Evolutionary conservation across 2,113 vertebrate species (phyloP).

Genomic region (Trichomycterus rosablanca): DNA sequence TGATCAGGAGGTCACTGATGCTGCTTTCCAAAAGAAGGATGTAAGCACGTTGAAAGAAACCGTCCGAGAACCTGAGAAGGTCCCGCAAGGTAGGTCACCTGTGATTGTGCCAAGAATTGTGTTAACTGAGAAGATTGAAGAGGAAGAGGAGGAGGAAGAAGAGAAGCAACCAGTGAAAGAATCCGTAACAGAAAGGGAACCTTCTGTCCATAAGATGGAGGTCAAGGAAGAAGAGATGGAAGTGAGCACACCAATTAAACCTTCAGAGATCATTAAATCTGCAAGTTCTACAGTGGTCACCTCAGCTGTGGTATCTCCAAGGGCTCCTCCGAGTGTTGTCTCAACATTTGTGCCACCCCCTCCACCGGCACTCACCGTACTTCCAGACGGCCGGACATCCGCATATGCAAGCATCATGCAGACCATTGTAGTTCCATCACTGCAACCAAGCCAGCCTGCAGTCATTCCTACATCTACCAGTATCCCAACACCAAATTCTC

Average conservation of each 20-base stretch:
- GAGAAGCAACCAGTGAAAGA: conserved; percentile 45
- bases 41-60: conserved; percentile 64
- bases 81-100: conserved; percentile 46
- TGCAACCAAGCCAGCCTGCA: conserved; percentile 46
- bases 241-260: conserved; percentile 31
- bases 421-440: conserved; percentile 72
- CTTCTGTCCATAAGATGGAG: conserved; percentile 37
- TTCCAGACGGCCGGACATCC: conserved; percentile 69
- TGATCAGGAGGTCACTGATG: conserved; percentile 59
- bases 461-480: conserved; percentile 9
- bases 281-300: conserved; percentile 52
- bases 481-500: conserved; percentile 23
- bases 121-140: conserved; percentile 49
- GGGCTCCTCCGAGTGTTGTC: conserved; percentile 37
- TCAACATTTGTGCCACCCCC: conserved; percentile 51
- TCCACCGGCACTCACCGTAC: conserved; percentile 54
- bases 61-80: conserved; percentile 53
- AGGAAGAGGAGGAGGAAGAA: conserved; percentile 45
- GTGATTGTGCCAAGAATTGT: conserved; percentile 42
- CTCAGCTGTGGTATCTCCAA: conserved; percentile 49
- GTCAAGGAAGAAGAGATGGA: conserved; percentile 42
- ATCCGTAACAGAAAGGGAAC: conserved; percentile 35
- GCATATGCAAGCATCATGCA: conserved; percentile 90
- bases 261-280: conserved; percentile 56
- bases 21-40: conserved; percentile 62